A percentile compares a stretch with the other conserved stretches of the same genome.
phyloP scores from a whole-genome alignment of 2,888 invertebrate genomes.

The Aplocera efformata region DNA sequence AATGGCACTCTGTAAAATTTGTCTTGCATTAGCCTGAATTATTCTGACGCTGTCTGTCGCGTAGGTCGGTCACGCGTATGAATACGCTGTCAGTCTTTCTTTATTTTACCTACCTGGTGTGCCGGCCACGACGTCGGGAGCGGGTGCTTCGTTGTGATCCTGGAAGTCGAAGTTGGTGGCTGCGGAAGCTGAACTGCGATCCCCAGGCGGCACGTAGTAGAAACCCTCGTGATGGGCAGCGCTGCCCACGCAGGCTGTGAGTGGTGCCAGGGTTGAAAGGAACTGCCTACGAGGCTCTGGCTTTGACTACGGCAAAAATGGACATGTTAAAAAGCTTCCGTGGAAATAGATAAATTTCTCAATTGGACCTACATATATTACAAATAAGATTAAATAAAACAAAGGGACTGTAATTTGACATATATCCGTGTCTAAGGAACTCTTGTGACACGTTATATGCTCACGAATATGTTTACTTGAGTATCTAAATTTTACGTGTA shows the following conservation, averaged over 20 bases:
- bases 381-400: no score
- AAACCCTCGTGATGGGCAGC: slow-evolving; percentile 72
- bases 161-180: slow-evolving; percentile 82
- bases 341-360: no score
- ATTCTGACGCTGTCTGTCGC: no score
- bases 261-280: slow-evolving; percentile 87
- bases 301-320: slow-evolving; percentile 54
- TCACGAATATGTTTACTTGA: no score
- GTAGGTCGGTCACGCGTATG: no score
- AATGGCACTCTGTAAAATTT: no score
- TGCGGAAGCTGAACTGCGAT: slow-evolving; percentile 81
- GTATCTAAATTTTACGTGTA: no score
- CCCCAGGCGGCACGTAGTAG: slow-evolving; percentile 79
- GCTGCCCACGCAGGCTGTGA: slow-evolving; percentile 87
- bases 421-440: no score
- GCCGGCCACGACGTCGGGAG: slow-evolving; percentile 90
- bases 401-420: no score
- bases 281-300: slow-evolving; percentile 88
- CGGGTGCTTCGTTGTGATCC: slow-evolving; percentile 76
- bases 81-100: neutral
- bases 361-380: no score
- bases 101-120: slow-evolving; percentile 75
- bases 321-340: neutral
- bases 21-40: no score
- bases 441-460: no score